Conservation (phyloP, 2,113 vertebrate genomes). For the Eudyptes chrysolophus region DNA sequence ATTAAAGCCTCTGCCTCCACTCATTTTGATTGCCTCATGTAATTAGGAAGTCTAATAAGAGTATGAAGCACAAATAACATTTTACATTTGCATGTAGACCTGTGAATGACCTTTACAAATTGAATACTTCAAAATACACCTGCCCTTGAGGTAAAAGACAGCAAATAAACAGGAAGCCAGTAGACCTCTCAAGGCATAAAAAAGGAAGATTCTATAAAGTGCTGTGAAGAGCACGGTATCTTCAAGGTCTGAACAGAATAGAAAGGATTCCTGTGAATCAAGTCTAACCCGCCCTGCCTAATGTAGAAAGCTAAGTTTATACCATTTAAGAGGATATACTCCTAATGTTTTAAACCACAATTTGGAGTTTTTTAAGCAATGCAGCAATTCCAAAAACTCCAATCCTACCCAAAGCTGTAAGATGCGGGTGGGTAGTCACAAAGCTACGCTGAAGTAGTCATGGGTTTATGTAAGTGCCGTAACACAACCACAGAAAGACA, state of each 20-base stretch:
- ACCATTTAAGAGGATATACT: neutral
- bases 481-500: neutral
- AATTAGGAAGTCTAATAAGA: neutral
- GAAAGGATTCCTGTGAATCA: neutral
- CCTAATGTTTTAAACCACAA: neutral
- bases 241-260: neutral
- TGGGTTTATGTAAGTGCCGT: neutral
- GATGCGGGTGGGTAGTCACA: neutral
- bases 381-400: neutral
- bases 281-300: neutral
- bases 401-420: neutral
- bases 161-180: neutral
- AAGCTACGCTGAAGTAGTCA: neutral
- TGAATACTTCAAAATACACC: neutral
- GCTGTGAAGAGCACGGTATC: neutral
- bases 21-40: neutral
- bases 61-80: neutral
- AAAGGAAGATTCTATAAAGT: neutral
- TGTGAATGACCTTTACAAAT: neutral
- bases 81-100: neutral
- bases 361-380: neutral
- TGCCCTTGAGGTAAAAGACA: neutral
- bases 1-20: neutral
- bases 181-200: neutral
- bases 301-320: neutral